Conservation (phyloP, 1,140 invertebrate genomes). For the Elymnias hypermnestra region DNA sequence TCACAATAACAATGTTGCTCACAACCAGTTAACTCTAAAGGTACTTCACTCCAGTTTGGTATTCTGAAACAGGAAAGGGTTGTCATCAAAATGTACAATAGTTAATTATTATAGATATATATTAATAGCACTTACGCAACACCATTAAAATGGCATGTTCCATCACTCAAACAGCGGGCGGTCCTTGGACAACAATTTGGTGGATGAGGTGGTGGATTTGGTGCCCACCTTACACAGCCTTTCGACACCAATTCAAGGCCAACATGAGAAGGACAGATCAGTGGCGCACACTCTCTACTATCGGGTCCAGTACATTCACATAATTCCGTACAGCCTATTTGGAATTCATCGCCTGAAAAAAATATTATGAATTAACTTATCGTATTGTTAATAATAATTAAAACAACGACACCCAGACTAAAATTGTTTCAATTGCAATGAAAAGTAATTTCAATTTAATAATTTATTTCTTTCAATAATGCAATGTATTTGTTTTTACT, state of each 20-base stretch:
- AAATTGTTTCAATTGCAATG: too few relatives aligned
- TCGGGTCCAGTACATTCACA: constrained; percentile 80
- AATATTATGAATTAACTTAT: not conserved
- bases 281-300: constrained; percentile 83
- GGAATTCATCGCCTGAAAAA: constrained; percentile 80
- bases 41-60: constrained; percentile 83
- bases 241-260: constrained; percentile 89
- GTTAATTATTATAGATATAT: not conserved
- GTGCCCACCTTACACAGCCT: constrained; percentile 90
- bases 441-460: too few relatives aligned
- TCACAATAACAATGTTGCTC: constrained; percentile 91
- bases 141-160: constrained; percentile 84
- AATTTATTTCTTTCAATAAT: too few relatives aligned
- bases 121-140: constrained; percentile 76
- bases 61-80: constrained; percentile 44
- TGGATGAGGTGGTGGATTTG: constrained; percentile 82
- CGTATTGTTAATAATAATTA: too few relatives aligned
- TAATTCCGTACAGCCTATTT: constrained; percentile 85
- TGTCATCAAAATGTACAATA: too few relatives aligned
- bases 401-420: too few relatives aligned
- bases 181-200: constrained; percentile 90
- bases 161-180: constrained; percentile 85
- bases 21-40: constrained; percentile 82
- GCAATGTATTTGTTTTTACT: constrained; percentile 31
- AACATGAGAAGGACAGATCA: constrained; percentile 89